Evolutionary conservation across 2,888 invertebrate species (phyloP).

Genomic region (Candidula unifasciata): DNA sequence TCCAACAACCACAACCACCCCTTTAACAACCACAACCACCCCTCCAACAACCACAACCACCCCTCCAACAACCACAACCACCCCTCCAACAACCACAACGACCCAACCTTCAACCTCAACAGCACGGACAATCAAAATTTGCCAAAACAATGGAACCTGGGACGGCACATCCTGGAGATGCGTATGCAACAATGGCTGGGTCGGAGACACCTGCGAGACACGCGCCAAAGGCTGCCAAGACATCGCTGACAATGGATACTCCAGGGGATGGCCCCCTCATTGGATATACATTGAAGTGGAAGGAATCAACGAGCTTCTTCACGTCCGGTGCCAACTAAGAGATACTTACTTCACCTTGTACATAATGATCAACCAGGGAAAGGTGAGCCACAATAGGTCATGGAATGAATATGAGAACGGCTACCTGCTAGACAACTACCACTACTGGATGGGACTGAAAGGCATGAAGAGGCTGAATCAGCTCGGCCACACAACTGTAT

Average conservation of each 20-base stretch:
- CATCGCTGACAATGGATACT: neutral
- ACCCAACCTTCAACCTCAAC: neutral
- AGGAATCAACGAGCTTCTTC: neutral
- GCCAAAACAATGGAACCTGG: slow-evolving; percentile 9
- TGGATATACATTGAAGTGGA: neutral
- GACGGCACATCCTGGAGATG: neutral
- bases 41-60: neutral
- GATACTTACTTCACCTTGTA: neutral
- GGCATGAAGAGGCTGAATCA: slow-evolving; percentile 2
- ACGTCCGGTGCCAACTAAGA: neutral
- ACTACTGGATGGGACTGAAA: slow-evolving; percentile 30
- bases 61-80: neutral
- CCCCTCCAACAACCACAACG: neutral
- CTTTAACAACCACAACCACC: neutral
- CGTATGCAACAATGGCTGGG: slow-evolving; percentile 11
- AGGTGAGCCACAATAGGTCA: neutral
- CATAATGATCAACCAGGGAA: slow-evolving; percentile 9
- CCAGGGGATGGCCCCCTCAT: neutral
- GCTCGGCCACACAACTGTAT: neutral
- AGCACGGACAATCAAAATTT: neutral
- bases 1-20: neutral
- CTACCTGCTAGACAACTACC: neutral
- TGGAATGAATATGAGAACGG: slow-evolving; percentile 2
- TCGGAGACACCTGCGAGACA: slow-evolving; percentile 2
- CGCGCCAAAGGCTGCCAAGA: neutral